Evolutionary conservation across 2,797 vertebrate species (phyloP), one percentile per base, ranked within the genome.

Genomic region (Fundulus diaphanus): DNA sequence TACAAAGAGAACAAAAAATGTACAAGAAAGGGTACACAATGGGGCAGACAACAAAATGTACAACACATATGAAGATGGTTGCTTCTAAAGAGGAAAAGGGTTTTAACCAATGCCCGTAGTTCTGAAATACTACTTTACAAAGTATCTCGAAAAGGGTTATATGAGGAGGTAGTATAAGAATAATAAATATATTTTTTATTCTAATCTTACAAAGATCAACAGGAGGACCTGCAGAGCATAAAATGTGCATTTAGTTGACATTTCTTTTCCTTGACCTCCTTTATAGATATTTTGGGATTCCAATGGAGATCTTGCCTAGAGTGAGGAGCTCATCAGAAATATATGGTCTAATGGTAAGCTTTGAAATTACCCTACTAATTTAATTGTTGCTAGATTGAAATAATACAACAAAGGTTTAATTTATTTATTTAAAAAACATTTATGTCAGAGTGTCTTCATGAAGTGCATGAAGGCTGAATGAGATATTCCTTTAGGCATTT

Each of bases 311-410:
- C 91, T 92, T 99, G 78, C 98, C 98, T 73, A 96, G 90, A 82
- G 97, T 99, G 69, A 95, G 97, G 89, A 99, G 98, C 86, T 99
- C 98, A 37, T 99, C 98, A 37, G 98, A 99, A 92, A 98, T 99
- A 77, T 99, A 99, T 61, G 98, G 98, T 51, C 86, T 98, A 83
- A 96, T 99, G 98, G 98, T 99, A 93, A 94, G 92, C 11, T 16
- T 0, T 1, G 5, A 4, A 8, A 35, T 1, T 0, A 61, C 5
- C 18, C 31, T 22, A 11, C 16, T 61, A 35, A 63, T 37, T 5
- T 63, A 2, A 13, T 42, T 65, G 61, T 40, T 65, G 24, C 35
- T 7, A n/a, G 37, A n/a, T 22, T 15, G 22, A 65, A 42, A 63
- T 12, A 35, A 63, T 57, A 79, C 71, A 54, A 72, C 7, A 20